Conservation (phyloP, 2,888 invertebrate species). For the Yponomeuta malinellus region DNA sequence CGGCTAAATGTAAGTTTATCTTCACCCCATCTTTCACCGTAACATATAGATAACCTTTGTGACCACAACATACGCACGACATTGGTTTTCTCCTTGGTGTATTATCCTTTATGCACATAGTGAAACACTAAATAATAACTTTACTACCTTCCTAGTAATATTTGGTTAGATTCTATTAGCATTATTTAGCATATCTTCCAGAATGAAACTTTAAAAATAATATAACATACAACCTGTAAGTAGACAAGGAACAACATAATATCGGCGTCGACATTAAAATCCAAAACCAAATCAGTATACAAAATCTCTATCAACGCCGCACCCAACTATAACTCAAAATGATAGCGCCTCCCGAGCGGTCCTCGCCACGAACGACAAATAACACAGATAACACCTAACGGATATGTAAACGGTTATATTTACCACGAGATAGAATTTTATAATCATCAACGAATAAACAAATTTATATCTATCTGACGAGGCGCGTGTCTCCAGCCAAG, state of each 20-base stretch:
- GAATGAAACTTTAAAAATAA: too few species aligned
- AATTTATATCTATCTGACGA: constrained; percentile 64
- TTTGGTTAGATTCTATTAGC: too few species aligned
- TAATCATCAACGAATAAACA: constrained; percentile 54
- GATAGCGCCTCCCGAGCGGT: constrained; percentile 53
- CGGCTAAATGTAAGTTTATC: too few species aligned
- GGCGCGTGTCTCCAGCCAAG: constrained; percentile 28
- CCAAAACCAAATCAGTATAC: not conserved
- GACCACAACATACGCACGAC: too few species aligned
- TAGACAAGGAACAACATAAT: not conserved
- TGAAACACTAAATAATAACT: too few species aligned
- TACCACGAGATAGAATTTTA: constrained; percentile 68
- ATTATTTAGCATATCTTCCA: too few species aligned
- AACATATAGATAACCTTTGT: too few species aligned
- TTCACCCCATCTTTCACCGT: too few species aligned
- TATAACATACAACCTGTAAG: too few species aligned
- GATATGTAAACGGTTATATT: constrained; percentile 69
- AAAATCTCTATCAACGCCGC: not conserved
- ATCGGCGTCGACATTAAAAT: not conserved
- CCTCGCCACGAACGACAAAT: constrained; percentile 55
- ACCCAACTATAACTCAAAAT: constrained; percentile 57
- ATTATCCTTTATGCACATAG: too few species aligned
- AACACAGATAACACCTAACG: constrained; percentile 65
- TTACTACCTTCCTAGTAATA: too few species aligned
- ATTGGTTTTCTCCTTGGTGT: too few species aligned